These are phyloP conservation scores for Lagopus leucura DNA, from an alignment of 2,113 vertebrate species.

Conservation along the genomic window DNA sequence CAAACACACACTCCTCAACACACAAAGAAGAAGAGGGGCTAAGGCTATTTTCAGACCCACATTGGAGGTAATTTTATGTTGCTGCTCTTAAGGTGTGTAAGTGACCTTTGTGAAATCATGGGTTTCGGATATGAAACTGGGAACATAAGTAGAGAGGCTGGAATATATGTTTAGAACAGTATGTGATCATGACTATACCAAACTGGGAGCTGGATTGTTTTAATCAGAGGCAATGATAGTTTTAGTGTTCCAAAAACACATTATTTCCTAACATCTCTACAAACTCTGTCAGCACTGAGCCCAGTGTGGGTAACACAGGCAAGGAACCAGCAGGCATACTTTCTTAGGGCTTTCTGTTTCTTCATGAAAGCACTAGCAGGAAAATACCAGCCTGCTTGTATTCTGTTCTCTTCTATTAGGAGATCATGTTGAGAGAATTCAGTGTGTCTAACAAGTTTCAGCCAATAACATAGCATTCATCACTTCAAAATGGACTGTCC, in stretches of 20 bases:
- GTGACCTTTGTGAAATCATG: slow-evolving; percentile 77
- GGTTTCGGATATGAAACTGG: slow-evolving; percentile 64
- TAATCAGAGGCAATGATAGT: slow-evolving; percentile 71
- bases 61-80: slow-evolving; percentile 74
- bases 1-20: neutral
- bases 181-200: slow-evolving; percentile 67
- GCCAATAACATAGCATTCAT: slow-evolving; percentile 38
- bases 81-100: slow-evolving; percentile 72
- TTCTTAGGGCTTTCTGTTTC: slow-evolving; percentile 25
- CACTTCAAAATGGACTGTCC: neutral
- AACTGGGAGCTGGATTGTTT: slow-evolving; percentile 67
- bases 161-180: slow-evolving; percentile 68
- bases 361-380: neutral
- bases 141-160: slow-evolving; percentile 61
- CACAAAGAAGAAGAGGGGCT: neutral
- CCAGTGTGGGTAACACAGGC: slow-evolving; percentile 7
- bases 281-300: slow-evolving; percentile 8
- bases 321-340: neutral
- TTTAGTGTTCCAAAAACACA: slow-evolving; percentile 57
- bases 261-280: slow-evolving; percentile 55
- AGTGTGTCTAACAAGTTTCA: neutral
- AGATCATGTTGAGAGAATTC: slow-evolving; percentile 41
- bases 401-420: slow-evolving; percentile 21
- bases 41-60: slow-evolving; percentile 66
- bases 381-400: slow-evolving; percentile 42